Conservation (phyloP, 2,113 vertebrate genomes). For the Bambusicola thoracicus region DNA sequence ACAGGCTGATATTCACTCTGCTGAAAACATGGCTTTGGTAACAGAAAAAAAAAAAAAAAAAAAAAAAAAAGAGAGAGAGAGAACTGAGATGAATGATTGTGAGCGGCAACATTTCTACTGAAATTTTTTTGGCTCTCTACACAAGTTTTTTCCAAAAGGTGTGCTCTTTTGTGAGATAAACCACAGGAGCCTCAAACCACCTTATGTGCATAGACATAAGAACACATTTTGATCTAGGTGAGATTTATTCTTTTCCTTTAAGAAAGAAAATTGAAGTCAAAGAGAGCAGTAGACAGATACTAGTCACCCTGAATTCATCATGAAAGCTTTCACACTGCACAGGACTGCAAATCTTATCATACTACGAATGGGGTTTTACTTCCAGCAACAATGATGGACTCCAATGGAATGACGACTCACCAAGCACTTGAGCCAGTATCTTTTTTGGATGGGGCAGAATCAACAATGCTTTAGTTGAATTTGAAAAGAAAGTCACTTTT, state of each 20-base stretch:
- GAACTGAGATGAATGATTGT: neutral
- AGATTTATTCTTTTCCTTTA: neutral
- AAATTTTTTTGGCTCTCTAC: neutral
- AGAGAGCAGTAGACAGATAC: neutral
- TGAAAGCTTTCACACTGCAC: neutral
- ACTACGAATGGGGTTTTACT: neutral
- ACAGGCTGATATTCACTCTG: neutral
- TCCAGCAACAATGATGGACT: neutral
- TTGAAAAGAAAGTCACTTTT: neutral
- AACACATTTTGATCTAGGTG: rapidly evolving
- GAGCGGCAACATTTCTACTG: neutral
- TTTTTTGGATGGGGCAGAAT: neutral
- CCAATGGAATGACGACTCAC: neutral
- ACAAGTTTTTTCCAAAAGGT: neutral
- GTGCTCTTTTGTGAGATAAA: neutral
- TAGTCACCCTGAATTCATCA: neutral
- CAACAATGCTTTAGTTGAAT: neutral
- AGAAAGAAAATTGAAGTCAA: neutral
- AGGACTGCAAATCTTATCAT: neutral
- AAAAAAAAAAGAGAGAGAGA: neutral
- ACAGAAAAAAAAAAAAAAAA: neutral
- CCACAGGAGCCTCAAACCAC: neutral
- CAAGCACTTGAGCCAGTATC: neutral
- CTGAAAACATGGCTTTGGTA: neutral
- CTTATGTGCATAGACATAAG: neutral